Conservation (phyloP, 2,113 vertebrate genomes). For the Laterallus jamaicensis region DNA sequence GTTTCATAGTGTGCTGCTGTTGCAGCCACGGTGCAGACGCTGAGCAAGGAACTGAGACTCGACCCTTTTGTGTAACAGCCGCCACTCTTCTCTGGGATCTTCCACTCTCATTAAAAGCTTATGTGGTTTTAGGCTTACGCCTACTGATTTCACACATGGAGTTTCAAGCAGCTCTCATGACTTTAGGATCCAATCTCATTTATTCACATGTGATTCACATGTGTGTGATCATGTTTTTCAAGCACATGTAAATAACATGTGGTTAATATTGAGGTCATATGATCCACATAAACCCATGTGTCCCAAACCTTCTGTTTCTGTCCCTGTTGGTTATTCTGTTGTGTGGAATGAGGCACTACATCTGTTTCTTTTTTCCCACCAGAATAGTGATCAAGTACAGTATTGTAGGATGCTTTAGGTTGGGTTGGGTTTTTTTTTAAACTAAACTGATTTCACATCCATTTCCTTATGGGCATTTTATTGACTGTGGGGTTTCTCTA, state of each 20-base stretch:
- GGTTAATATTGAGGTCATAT: neutral
- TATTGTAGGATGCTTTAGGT: neutral
- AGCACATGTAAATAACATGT: slow-evolving; percentile 10
- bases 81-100: neutral
- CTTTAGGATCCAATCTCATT: slow-evolving; percentile 7
- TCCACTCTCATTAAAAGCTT: neutral
- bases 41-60: neutral
- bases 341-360: neutral
- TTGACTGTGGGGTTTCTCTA: neutral
- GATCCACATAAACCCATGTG: slow-evolving; percentile 21
- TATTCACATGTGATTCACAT: slow-evolving; percentile 16
- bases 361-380: neutral
- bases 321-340: neutral
- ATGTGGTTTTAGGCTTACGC: neutral
- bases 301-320: slow-evolving; percentile 41
- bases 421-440: neutral
- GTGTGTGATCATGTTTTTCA: neutral
- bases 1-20: neutral
- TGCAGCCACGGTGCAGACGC: accelerated
- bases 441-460: neutral
- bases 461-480: neutral
- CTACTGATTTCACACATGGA: neutral
- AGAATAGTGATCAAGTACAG: neutral
- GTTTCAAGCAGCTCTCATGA: slow-evolving; percentile 39
- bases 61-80: neutral